Evolutionary conservation across 64 coral and sea anemone genomes (phyloP), one percentile per base, ranked within the genome.

Genomic region (Cladopsammia gracilis): DNA sequence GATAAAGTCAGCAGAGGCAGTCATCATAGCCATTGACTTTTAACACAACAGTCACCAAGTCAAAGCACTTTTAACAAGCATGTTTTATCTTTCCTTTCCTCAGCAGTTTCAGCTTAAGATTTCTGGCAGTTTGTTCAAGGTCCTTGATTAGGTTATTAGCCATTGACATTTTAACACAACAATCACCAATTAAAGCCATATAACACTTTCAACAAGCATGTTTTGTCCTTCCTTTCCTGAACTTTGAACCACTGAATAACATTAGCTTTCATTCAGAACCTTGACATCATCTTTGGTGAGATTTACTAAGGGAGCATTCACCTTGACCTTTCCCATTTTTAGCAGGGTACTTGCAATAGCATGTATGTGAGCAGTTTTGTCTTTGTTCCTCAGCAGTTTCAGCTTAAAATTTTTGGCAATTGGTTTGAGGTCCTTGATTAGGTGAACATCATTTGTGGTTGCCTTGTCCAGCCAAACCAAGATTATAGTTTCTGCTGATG

Each of bases 221-320:
- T 62, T 62, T 62, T 62, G 60, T 62, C 18, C 60, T 62, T 62
- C 60, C 60, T 62, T 62, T 62, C 60, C 60, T 62, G 1, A 62
- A 75, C 71, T 58, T 48, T 87, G 67, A 58, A 48, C 58, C 24
- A 67, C 43, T 45, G 34, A 54, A 34, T 56, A 87, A 87, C 85
- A 72, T 69, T 83, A 56, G 60, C 65, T 87, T 73, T 19, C n/a
- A 75, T 69, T 68, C 47, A 64, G 7, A 59, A 75, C 42, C 77
- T n/a, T n/a, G n/a, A 92, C 90, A 76, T 92, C 80, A 54, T 92
- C 90, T 60, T 80, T 92, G 8, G 66, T 87, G 62, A 92, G 46
- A 66, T 25, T 92, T 56, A 76, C 73, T 75, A 92, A 83, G 12
- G 76, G 64, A 75, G 66, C 73, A 44, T 48, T 92, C 90, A 92